Evolutionary conservation across 2,797 vertebrate genomes (phyloP).

Genomic region (Gadopsis bispinosus): DNA sequence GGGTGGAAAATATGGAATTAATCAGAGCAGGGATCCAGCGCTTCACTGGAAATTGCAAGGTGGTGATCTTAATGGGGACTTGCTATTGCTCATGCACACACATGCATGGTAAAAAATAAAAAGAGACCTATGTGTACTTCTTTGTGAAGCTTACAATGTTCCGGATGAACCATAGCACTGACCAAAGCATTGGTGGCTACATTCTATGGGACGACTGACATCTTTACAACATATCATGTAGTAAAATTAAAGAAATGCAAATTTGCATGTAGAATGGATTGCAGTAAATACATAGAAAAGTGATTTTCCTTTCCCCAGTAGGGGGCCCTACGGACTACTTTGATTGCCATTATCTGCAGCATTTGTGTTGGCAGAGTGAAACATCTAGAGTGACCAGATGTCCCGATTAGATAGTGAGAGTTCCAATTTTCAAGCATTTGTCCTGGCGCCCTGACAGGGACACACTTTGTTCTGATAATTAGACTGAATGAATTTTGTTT

Average conservation of each 20-base stretch:
- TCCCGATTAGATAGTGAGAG: slow-evolving; percentile 58
- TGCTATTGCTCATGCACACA: slow-evolving; percentile 7
- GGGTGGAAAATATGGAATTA: slow-evolving; percentile 49
- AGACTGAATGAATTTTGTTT: slow-evolving; percentile 33
- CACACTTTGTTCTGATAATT: slow-evolving; percentile 64
- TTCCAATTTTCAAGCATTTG: slow-evolving; percentile 65
- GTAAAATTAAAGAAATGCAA: not conserved
- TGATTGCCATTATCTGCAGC: slow-evolving; percentile 30
- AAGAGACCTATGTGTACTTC: not conserved
- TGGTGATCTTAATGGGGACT: slow-evolving; percentile 23
- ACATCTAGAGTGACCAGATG: slow-evolving; percentile 66
- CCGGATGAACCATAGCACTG: not conserved
- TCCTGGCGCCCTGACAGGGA: slow-evolving; percentile 62
- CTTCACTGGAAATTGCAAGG: slow-evolving; percentile 37
- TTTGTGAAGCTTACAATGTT: not conserved
- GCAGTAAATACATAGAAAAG: not conserved
- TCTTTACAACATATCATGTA: not conserved
- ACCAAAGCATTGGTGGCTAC: not conserved
- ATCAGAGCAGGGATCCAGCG: slow-evolving; percentile 43
- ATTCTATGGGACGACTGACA: not conserved
- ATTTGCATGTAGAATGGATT: not conserved
- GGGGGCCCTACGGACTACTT: slow-evolving; percentile 8
- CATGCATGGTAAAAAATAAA: not conserved
- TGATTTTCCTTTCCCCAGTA: not conserved
- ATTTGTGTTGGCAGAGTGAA: slow-evolving; percentile 50